Conservation (phyloP, 2,113 vertebrate genomes). For the Oreochromis spilurus region DNA sequence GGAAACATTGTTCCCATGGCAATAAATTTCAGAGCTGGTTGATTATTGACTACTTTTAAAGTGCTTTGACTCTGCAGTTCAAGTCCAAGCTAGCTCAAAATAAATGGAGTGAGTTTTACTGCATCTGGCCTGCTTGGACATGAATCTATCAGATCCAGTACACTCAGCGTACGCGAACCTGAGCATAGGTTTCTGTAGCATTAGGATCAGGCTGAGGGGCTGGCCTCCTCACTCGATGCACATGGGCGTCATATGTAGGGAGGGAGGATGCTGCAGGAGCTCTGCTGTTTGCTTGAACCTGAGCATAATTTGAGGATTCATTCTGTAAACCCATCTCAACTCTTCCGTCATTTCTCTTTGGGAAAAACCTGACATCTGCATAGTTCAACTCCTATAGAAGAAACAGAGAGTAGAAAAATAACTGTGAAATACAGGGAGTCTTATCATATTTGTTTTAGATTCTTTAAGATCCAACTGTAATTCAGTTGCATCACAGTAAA, state of each 20-base stretch:
- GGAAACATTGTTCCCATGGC: background rate
- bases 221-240: fast-evolving
- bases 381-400: constrained; percentile 44
- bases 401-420: background rate
- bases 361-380: background rate
- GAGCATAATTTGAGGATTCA: background rate
- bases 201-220: background rate
- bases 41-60: constrained; percentile 18
- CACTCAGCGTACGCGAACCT: background rate
- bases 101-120: background rate
- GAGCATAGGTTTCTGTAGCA: fast-evolving
- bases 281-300: background rate
- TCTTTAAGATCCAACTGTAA: too few relatives aligned
- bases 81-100: background rate
- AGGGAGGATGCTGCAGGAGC: background rate
- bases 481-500: background rate
- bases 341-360: background rate
- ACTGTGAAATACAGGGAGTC: fast-evolving
- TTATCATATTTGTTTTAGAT: too few relatives aligned
- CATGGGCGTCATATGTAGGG: background rate
- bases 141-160: background rate
- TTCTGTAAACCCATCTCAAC: background rate
- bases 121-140: background rate
- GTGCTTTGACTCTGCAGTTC: background rate
- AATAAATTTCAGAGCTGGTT: background rate